These are phyloP conservation scores for Nymphalis urticae DNA, from an alignment of 2,888 invertebrate species.

Conservation along the genomic window DNA sequence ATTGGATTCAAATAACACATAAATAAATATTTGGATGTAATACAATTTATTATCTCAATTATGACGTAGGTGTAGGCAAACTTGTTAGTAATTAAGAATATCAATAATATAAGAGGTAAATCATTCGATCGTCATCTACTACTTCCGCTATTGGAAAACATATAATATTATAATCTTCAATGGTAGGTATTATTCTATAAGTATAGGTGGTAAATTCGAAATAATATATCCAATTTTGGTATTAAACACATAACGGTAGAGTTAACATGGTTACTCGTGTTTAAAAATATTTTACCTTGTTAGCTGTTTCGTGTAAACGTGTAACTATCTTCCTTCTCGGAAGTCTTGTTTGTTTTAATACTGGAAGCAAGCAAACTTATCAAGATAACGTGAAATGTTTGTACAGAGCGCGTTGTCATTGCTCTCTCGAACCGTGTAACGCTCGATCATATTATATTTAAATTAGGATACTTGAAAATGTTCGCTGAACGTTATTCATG, in stretches of 20 bases:
- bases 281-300: constrained; percentile 25
- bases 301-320: constrained; percentile 18
- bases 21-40: too few relatives aligned
- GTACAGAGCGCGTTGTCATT: constrained; percentile 58
- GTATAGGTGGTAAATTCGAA: not conserved
- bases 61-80: too few relatives aligned
- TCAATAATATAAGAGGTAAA: too few relatives aligned
- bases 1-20: too few relatives aligned
- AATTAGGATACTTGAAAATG: not conserved
- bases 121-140: too few relatives aligned
- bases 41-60: too few relatives aligned
- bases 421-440: constrained; percentile 45
- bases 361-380: constrained; percentile 69
- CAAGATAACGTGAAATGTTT: constrained; percentile 73
- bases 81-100: too few relatives aligned
- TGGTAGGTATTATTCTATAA: too few relatives aligned
- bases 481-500: too few relatives aligned
- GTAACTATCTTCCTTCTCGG: constrained; percentile 34
- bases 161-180: too few relatives aligned
- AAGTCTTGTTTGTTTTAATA: constrained; percentile 59
- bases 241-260: not conserved
- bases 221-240: not conserved
- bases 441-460: constrained; percentile 19
- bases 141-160: too few relatives aligned
- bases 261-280: constrained; percentile 8